Evolutionary conservation across 2,113 vertebrate genomes (phyloP).

Genomic region (Brevimyrus niger): DNA sequence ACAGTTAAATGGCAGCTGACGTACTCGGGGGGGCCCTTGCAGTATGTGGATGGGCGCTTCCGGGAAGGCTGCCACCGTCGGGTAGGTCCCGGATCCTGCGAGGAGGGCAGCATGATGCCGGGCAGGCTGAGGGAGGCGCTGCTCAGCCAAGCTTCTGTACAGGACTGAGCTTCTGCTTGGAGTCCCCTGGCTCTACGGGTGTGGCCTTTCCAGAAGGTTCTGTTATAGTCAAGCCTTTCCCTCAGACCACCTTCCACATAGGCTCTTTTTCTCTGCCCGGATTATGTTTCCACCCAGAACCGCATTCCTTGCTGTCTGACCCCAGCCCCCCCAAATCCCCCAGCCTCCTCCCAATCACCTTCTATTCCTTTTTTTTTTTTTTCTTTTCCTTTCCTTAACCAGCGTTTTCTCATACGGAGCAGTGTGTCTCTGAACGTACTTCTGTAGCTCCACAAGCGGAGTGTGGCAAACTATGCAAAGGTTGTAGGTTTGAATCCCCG

Average conservation of each 20-base stretch:
- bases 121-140: background rate
- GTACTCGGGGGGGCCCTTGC: background rate
- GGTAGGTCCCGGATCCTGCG: background rate
- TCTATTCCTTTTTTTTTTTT: background rate
- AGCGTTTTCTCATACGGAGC: background rate
- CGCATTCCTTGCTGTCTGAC: background rate
- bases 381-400: background rate
- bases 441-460: background rate
- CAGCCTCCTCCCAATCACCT: too few species aligned
- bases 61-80: background rate
- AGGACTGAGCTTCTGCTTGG: background rate
- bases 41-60: background rate
- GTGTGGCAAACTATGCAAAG: background rate
- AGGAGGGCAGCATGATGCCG: background rate
- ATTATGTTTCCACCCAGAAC: background rate
- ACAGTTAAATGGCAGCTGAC: background rate
- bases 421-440: background rate
- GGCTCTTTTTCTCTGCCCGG: background rate
- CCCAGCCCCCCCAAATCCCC: background rate
- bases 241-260: background rate
- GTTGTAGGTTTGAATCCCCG: background rate
- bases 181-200: background rate
- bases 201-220: background rate
- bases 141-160: background rate
- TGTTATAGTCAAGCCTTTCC: background rate